phyloP scores from a whole-genome alignment of 2,113 vertebrate species.

The Takifugu bimaculatus region DNA sequence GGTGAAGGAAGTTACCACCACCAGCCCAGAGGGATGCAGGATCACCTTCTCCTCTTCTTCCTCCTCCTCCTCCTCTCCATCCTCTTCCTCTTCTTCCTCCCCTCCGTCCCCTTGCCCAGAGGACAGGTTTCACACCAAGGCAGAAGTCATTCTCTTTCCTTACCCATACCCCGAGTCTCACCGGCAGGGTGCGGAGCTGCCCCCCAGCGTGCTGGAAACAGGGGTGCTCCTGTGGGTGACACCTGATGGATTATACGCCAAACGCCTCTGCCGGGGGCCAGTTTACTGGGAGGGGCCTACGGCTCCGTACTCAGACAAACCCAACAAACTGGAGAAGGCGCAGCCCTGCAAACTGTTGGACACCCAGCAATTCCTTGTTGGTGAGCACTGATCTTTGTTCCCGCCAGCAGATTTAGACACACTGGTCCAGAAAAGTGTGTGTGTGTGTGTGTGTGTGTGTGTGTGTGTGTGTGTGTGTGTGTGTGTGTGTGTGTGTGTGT shows the following conservation, averaged over 20 bases:
- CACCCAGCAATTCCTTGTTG: conserved; percentile 91
- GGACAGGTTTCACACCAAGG: conserved; percentile 73
- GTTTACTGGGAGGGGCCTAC: conserved; percentile 96
- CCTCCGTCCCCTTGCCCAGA: conserved; percentile 72
- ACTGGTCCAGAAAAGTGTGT: too few relatives aligned
- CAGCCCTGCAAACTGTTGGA: conserved; percentile 93
- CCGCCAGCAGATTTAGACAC: too few relatives aligned
- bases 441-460: too few relatives aligned
- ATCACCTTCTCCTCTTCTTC: conserved; percentile 80
- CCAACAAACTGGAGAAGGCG: conserved; percentile 95
- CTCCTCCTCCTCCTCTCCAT: conserved; percentile 72
- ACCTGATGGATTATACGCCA: conserved; percentile 88
- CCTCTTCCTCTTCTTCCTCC: conserved; percentile 75
- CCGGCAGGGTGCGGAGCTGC: conserved; percentile 87
- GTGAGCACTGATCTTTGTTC: conserved; percentile 63
- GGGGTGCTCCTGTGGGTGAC: conserved; percentile 93
- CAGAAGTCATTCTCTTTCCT: conserved; percentile 88
- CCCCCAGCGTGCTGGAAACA: conserved; percentile 84
- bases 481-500: too few relatives aligned
- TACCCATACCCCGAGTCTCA: conserved; percentile 88
- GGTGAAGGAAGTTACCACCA: conserved; percentile 90
- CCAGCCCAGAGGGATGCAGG: conserved; percentile 86
- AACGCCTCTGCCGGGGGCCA: conserved; percentile 90
- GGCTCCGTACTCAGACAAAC: conserved; percentile 82
- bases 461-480: too few relatives aligned